A percentile compares a stretch with the other conserved stretches of the same genome.
Evolutionary conservation across 2,888 invertebrate species (phyloP).

Genomic region (Endotricha flammealis): DNA sequence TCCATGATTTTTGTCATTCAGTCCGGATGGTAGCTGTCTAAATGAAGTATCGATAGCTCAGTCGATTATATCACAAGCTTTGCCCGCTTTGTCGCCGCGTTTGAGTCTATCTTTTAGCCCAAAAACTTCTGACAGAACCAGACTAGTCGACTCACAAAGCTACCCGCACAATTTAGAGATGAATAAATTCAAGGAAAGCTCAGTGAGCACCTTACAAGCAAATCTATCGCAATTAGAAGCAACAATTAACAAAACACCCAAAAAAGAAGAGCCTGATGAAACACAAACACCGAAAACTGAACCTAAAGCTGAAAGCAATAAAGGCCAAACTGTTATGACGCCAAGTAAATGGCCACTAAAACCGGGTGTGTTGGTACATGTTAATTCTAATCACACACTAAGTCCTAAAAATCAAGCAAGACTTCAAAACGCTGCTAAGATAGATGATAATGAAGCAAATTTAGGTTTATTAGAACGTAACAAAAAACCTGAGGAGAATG

Average conservation of each 20-base stretch:
- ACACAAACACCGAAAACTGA: constrained; percentile 40
- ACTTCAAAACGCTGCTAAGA: constrained; percentile 37
- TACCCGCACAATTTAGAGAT: constrained; percentile 52
- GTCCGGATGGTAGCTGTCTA: constrained; percentile 75
- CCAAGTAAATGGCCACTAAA: constrained; percentile 90
- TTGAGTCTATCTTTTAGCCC: constrained; percentile 64
- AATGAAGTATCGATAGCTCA: constrained; percentile 74
- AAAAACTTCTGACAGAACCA: constrained; percentile 66
- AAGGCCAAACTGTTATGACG: constrained; percentile 58
- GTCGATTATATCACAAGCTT: constrained; percentile 76
- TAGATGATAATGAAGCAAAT: constrained; percentile 42
- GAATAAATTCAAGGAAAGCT: constrained; percentile 49
- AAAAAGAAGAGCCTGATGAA: constrained; percentile 34
- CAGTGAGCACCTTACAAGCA: constrained; percentile 39
- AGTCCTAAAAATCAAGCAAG: constrained; percentile 76
- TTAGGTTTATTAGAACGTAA: constrained; percentile 66
- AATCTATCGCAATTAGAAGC: constrained; percentile 48
- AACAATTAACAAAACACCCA: constrained; percentile 35
- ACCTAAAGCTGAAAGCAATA: constrained; percentile 39
- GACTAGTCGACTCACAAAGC: constrained; percentile 56
- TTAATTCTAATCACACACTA: constrained; percentile 88
- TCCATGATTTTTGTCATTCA: constrained; percentile 40
- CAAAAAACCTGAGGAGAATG: constrained; percentile 32
- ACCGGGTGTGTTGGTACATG: constrained; percentile 92
- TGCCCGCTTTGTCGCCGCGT: constrained; percentile 69